A percentile compares a stretch with the other conserved stretches of the same genome.
Evolutionary conservation across 2,113 vertebrate genomes (phyloP).

Genomic region (Sarotherodon lohbergeri): DNA sequence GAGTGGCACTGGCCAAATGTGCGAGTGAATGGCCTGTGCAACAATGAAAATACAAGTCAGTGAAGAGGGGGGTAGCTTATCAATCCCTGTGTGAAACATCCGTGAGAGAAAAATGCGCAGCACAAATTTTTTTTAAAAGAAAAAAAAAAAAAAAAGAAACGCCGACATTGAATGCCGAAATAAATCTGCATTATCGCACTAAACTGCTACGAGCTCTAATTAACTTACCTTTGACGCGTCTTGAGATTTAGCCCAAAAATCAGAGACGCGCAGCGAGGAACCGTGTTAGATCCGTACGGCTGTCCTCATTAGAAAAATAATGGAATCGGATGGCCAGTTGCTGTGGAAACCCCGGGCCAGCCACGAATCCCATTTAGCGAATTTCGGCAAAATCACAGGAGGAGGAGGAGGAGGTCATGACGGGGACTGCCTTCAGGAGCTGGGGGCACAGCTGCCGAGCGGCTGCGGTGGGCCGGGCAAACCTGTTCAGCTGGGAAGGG

Average conservation of each 20-base stretch:
- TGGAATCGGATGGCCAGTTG: constrained; percentile 38
- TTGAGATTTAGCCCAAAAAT: constrained; percentile 51
- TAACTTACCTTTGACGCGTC: constrained; percentile 65
- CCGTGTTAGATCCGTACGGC: constrained; percentile 39
- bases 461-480: constrained; percentile 24
- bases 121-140: not conserved
- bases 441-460: constrained; percentile 34
- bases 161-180: rapidly evolving
- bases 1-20: constrained; percentile 27
- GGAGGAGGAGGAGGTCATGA: constrained; percentile 55
- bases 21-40: constrained; percentile 38
- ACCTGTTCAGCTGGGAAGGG: constrained; percentile 8
- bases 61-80: not conserved
- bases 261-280: constrained; percentile 51
- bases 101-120: not conserved
- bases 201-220: not conserved
- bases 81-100: not conserved
- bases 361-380: constrained; percentile 63
- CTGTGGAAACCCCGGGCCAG: constrained; percentile 40
- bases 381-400: constrained; percentile 24
- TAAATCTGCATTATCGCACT: not conserved
- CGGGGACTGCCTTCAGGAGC: constrained; percentile 28
- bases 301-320: constrained; percentile 58
- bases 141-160: not conserved
- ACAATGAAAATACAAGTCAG: constrained; percentile 58